Conservation (phyloP, 2,113 vertebrate genomes). For the Nibea coibor region DNA sequence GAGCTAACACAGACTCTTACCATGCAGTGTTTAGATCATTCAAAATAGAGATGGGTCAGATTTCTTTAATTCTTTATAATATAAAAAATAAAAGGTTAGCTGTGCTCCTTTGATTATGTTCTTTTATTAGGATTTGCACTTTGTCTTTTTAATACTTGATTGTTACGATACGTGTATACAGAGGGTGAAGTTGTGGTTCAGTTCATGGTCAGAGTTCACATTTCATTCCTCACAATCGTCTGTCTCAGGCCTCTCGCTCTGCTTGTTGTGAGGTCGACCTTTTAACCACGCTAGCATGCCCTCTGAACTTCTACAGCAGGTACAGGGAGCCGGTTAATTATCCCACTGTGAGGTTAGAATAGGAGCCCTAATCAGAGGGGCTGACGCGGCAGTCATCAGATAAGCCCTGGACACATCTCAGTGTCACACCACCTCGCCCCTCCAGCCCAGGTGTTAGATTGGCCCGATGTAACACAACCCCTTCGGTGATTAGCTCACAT, state of each 20-base stretch:
- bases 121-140: neutral
- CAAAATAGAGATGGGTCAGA: neutral
- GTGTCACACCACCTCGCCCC: conserved; percentile 73
- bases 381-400: conserved; percentile 77
- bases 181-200: conserved; percentile 21
- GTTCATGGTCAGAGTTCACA: conserved; percentile 52
- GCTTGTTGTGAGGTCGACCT: conserved; percentile 61
- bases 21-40: neutral
- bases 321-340: conserved; percentile 77
- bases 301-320: conserved; percentile 72
- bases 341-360: conserved; percentile 67
- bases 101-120: neutral
- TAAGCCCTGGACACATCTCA: conserved; percentile 80
- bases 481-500: conserved; percentile 83
- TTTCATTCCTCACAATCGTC: conserved; percentile 32
- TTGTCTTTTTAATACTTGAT: neutral
- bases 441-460: conserved; percentile 84
- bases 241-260: neutral
- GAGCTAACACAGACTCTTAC: neutral
- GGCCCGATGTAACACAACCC: conserved; percentile 83
- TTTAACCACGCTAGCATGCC: conserved; percentile 44
- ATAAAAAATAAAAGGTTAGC: neutral
- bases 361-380: conserved; percentile 79
- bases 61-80: neutral
- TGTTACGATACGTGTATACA: neutral